These are phyloP conservation scores for Chelmon rostratus DNA, from an alignment of 2,797 vertebrate species.

Conservation along the genomic window DNA sequence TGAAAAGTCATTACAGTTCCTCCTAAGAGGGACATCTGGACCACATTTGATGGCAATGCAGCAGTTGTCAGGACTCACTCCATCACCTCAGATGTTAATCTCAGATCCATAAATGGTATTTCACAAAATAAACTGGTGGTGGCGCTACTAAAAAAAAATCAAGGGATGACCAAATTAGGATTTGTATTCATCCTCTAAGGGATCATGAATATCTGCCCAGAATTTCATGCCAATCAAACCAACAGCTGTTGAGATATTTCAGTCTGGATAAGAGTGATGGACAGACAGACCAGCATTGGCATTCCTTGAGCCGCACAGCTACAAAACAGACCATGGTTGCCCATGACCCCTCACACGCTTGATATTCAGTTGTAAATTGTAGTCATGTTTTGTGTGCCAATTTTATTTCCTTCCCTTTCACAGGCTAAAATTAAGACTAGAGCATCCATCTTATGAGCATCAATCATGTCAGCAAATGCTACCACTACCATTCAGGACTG, in stretches of 20 bases:
- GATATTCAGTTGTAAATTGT: conserved; percentile 2
- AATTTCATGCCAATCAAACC: neutral
- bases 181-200: neutral
- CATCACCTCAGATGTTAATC: neutral
- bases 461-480: conserved; percentile 32
- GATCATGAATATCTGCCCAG: neutral
- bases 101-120: neutral
- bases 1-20: no score
- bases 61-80: neutral
- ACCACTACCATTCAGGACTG: conserved; percentile 17
- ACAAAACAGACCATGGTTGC: neutral
- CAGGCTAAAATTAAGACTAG: conserved; percentile 1
- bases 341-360: neutral
- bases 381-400: conserved; percentile 3
- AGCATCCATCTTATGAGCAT: conserved; percentile 21
- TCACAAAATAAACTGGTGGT: no score
- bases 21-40: neutral
- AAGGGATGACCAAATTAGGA: neutral
- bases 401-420: conserved; percentile 15
- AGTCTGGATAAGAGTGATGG: neutral
- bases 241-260: neutral
- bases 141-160: neutral
- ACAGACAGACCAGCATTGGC: neutral
- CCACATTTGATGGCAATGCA: neutral
- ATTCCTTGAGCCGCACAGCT: neutral